These are phyloP conservation scores for Rhagologus leucostigma DNA, from an alignment of 2,113 vertebrate genomes.

Conservation along the genomic window DNA sequence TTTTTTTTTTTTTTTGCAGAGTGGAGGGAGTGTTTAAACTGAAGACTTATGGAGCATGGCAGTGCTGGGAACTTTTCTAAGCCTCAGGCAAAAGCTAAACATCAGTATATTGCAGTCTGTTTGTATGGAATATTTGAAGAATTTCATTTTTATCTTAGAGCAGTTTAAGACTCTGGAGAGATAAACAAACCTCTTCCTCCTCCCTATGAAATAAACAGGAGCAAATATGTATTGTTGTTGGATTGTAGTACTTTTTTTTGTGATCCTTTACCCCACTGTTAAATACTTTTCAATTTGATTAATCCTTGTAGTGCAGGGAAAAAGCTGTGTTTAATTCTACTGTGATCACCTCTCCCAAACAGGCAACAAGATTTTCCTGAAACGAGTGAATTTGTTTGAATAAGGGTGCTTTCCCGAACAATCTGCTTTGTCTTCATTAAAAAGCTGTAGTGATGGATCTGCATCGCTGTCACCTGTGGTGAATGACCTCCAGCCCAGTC, in stretches of 20 bases:
- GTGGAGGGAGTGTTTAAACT: not conserved
- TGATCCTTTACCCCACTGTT: not conserved
- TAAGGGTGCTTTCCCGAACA: not conserved
- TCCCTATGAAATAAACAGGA: not conserved
- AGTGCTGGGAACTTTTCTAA: not conserved
- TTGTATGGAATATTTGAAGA: slow-evolving; percentile 1
- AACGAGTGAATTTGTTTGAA: not conserved
- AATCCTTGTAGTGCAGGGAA: not conserved
- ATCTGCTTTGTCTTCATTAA: not conserved
- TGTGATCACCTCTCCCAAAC: not conserved
- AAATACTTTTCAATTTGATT: not conserved
- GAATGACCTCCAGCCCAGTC: not conserved
- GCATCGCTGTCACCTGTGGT: not conserved
- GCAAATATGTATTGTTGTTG: not conserved
- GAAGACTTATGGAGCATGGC: not conserved
- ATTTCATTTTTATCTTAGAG: not conserved
- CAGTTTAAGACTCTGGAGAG: not conserved
- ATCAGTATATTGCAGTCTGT: not conserved
- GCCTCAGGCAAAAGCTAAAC: not conserved
- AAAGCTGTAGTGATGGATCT: not conserved
- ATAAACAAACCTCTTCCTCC: not conserved
- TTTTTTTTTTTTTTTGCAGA: not conserved
- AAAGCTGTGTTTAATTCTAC: not conserved
- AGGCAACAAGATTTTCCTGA: not conserved
- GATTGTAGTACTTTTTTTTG: not conserved